Evolutionary conservation across 1,140 invertebrate genomes (phyloP).

Genomic region (Macrobrachium rosenbergii): DNA sequence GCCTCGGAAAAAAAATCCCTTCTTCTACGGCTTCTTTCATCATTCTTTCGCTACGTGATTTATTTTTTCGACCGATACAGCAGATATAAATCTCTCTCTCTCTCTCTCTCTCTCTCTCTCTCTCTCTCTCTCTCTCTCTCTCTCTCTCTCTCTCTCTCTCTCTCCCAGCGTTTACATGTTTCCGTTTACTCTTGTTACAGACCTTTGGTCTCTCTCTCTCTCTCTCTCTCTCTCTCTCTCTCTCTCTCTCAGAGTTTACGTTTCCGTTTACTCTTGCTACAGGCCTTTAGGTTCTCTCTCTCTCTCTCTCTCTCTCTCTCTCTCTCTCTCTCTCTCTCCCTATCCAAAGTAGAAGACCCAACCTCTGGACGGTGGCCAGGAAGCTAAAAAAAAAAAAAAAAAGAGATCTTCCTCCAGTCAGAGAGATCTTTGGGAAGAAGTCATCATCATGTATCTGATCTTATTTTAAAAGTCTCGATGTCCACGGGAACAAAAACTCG

Average conservation of each 20-base stretch:
- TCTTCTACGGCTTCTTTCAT: too few species aligned
- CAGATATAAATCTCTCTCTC: slow-evolving; percentile 18
- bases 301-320: neutral
- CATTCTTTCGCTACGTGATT: neutral
- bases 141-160: slow-evolving; percentile 32
- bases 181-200: neutral
- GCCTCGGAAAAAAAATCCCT: too few species aligned
- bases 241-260: neutral
- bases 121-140: slow-evolving; percentile 23
- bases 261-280: neutral
- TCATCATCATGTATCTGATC: too few species aligned
- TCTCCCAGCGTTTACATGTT: too few species aligned
- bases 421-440: too few species aligned
- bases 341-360: neutral
- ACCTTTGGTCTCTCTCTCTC: slow-evolving; percentile 17
- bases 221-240: slow-evolving; percentile 21
- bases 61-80: neutral
- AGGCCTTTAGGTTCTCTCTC: too few species aligned
- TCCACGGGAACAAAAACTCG: too few species aligned
- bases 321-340: slow-evolving; percentile 30
- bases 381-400: too few species aligned
- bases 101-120: neutral
- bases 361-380: too few species aligned
- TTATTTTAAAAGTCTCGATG: too few species aligned
- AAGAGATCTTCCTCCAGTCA: too few species aligned